Conservation (phyloP, 1,140 invertebrate species). For the Meteorus sp. region DNA sequence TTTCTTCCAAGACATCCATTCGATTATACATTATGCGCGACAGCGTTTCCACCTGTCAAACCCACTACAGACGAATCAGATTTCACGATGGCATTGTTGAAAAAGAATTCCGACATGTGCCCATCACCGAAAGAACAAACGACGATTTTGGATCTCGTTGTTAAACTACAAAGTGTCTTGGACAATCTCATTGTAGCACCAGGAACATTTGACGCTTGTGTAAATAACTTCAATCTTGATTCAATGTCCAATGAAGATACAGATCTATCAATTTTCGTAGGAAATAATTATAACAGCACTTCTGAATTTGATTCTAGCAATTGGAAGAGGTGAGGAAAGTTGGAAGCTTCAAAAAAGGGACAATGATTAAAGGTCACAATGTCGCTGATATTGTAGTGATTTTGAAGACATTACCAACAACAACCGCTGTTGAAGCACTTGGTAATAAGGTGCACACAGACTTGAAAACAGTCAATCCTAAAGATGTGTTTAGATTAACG, state of each 20-base stretch:
- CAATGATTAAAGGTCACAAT: conserved; percentile 94
- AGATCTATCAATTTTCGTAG: conserved; percentile 10
- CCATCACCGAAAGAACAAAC: conserved; percentile 88
- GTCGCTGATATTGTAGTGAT: conserved; percentile 97
- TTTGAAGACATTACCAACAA: conserved; percentile 95
- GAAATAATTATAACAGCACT: conserved; percentile 4
- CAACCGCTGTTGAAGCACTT: conserved; percentile 89
- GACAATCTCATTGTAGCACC: conserved; percentile 93
- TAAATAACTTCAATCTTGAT: conserved; percentile 63
- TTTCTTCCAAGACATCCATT: conserved; percentile 87
- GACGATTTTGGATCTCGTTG: conserved; percentile 87
- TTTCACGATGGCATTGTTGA: conserved; percentile 85
- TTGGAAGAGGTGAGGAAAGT: conserved; percentile 94
- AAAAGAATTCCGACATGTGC: conserved; percentile 87
- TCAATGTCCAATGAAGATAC: not conserved
- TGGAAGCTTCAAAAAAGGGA: conserved; percentile 97
- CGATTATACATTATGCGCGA: conserved; percentile 86
- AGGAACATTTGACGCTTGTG: conserved; percentile 92
- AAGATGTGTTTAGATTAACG: conserved; percentile 65
- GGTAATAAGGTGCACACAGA: conserved; percentile 84
- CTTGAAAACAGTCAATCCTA: conserved; percentile 63
- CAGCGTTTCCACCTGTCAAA: conserved; percentile 84
- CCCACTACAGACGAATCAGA: conserved; percentile 78
- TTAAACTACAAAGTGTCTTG: conserved; percentile 88
- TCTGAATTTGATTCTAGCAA: conserved; percentile 69